These are phyloP conservation scores for Rhopalosiphum padi DNA, from an alignment of 1,140 invertebrate species.

Conservation along the genomic window DNA sequence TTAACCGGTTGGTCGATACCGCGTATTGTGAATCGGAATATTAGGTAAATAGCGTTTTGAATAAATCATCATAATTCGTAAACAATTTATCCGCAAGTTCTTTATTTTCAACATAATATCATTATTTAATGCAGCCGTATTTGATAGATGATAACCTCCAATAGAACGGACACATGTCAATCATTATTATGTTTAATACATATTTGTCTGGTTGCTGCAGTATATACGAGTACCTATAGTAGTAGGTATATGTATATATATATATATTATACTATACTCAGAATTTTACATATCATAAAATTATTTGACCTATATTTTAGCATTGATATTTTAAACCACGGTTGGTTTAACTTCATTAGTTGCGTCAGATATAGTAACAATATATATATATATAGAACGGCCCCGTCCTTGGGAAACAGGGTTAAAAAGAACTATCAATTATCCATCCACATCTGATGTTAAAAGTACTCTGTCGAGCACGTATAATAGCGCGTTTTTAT, in stretches of 20 bases:
- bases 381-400: not conserved
- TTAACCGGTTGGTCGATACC: not conserved
- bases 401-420: not conserved
- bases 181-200: constrained; percentile 1
- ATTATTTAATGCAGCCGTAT: not conserved
- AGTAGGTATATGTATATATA: not conserved
- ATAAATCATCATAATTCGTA: not conserved
- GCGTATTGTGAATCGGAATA: not conserved
- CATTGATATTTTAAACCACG: not conserved
- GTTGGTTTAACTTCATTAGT: no score
- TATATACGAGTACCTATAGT: not conserved
- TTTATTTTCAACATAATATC: not conserved
- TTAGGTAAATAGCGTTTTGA: not conserved
- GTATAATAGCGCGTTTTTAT: not conserved
- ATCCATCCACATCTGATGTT: not conserved
- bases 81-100: not conserved
- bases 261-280: not conserved
- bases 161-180: not conserved
- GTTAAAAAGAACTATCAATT: not conserved
- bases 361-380: not conserved
- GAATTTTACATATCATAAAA: not conserved
- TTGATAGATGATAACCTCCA: constrained; percentile 4
- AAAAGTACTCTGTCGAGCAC: not conserved
- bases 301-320: not conserved
- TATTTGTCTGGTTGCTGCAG: not conserved